These are phyloP conservation scores for Percopsis transmontana DNA, from an alignment of 2,113 vertebrate genomes.

Conservation along the genomic window DNA sequence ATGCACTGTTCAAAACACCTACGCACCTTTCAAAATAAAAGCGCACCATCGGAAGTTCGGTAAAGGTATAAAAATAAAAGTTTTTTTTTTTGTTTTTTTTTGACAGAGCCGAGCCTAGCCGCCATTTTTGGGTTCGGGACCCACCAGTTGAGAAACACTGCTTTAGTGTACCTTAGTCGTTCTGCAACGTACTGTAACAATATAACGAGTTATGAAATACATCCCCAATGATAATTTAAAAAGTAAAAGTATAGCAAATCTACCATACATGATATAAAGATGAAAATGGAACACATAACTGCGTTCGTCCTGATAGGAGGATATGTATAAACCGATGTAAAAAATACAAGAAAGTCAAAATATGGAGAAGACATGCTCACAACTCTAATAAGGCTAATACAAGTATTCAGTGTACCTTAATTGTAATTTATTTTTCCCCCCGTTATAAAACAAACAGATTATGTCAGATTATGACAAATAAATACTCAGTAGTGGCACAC, in stretches of 20 bases:
- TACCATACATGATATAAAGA: background rate
- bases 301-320: background rate
- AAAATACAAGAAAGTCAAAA: slow-evolving; percentile 39
- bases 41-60: too few relatives aligned
- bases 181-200: slow-evolving; percentile 45
- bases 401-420: slow-evolving; percentile 16
- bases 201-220: slow-evolving; percentile 15
- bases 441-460: too few relatives aligned
- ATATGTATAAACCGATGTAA: slow-evolving; percentile 45
- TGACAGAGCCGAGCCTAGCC: too few relatives aligned
- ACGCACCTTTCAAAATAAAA: too few relatives aligned
- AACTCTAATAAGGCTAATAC: slow-evolving; percentile 21
- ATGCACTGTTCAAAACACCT: too few relatives aligned
- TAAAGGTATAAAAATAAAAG: too few relatives aligned
- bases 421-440: too few relatives aligned
- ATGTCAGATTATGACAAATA: too few relatives aligned
- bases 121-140: too few relatives aligned
- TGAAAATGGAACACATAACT: slow-evolving; percentile 20
- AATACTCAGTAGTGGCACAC: too few relatives aligned
- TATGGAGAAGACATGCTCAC: background rate
- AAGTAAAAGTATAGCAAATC: background rate
- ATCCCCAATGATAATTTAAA: background rate
- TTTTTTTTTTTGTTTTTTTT: too few relatives aligned
- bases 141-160: too few relatives aligned
- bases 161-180: background rate